Evolutionary conservation across 2,113 vertebrate genomes (phyloP), one percentile per base, ranked within the genome.

Genomic region (Corvus moneduloides): DNA sequence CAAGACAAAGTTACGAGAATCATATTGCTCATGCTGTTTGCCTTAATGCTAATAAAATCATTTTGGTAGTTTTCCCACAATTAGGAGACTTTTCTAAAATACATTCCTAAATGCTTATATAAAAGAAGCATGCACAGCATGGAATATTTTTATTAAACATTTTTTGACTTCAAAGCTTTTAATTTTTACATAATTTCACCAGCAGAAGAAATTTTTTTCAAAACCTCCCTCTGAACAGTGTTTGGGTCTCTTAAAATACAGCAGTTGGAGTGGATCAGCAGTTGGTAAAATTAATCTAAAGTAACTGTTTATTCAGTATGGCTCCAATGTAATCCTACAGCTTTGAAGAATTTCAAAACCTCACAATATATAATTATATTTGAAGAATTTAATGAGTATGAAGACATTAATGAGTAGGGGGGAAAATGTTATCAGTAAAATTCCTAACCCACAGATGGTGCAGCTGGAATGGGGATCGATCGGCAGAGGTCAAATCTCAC

Each of bases 231-330:
- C 63, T 89, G 63, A 78, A 64, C 46, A 67, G 54, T 73, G 28
- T 78, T 94, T 91, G 48, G 30, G 23, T 78, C 35, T 83, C 55
- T 87, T 92, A 91, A 87, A 95, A 87, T 80, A 68, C 33, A 83
- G 41, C 78, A 83, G 73, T 85, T 63, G 68, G 62, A 91, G 43
- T 19, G 84, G 80, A 96, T 94, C 92, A 95, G 80, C 89, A 78
- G 77, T 93, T 92, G 90, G 91, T 95, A 92, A 92, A 93, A 94
- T 90, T 90, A 93, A 92, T 92, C 76, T 51, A 80, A 74, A 95
- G 62, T 54, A 74, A 82, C 73, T 82, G 48, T 87, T 90, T 74
- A 44, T 91, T 96, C 63, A 63, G 6, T 48, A 22, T 77, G 74
- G 39, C 79, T 96, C 63, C 75, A 75, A 6, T 59, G 26, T 80